Conservation (phyloP, 1,140 invertebrate species). For the Rhynchophorus ferrugineus region DNA sequence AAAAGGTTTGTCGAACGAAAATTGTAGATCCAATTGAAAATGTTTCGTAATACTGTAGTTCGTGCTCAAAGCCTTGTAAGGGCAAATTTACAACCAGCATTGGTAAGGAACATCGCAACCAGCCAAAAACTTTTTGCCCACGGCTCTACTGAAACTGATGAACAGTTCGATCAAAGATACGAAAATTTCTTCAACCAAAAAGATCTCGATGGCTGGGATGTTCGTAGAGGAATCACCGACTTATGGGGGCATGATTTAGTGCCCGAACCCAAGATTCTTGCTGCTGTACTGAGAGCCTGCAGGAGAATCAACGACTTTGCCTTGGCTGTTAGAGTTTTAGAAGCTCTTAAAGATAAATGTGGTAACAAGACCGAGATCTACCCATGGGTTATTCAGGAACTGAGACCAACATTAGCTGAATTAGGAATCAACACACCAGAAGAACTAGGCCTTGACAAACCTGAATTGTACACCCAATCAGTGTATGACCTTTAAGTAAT, state of each 20-base stretch:
- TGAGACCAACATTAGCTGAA: constrained; percentile 85
- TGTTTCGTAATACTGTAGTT: constrained; percentile 32
- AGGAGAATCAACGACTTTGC: constrained; percentile 91
- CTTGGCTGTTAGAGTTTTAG: constrained; percentile 84
- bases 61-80: constrained; percentile 27
- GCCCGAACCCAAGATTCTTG: constrained; percentile 90
- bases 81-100: constrained; percentile 16
- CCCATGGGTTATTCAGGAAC: constrained; percentile 89
- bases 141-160: constrained; percentile 37
- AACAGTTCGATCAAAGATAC: constrained; percentile 51
- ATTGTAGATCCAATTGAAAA: constrained; percentile 21
- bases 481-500: constrained; percentile 56
- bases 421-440: constrained; percentile 91
- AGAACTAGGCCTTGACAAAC: constrained; percentile 95
- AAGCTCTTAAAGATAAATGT: constrained; percentile 87
- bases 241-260: constrained; percentile 84
- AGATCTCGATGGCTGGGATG: constrained; percentile 95
- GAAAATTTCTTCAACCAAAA: constrained; percentile 78
- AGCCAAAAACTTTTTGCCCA: constrained; percentile 16
- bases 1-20: background rate
- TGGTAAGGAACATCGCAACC: constrained; percentile 24
- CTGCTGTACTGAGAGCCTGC: constrained; percentile 86
- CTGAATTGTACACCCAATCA: constrained; percentile 77
- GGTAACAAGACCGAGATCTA: constrained; percentile 76
- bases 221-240: constrained; percentile 81